These are phyloP conservation scores for Festucalex cinctus DNA, from an alignment of 2,113 vertebrate species.

Conservation along the genomic window DNA sequence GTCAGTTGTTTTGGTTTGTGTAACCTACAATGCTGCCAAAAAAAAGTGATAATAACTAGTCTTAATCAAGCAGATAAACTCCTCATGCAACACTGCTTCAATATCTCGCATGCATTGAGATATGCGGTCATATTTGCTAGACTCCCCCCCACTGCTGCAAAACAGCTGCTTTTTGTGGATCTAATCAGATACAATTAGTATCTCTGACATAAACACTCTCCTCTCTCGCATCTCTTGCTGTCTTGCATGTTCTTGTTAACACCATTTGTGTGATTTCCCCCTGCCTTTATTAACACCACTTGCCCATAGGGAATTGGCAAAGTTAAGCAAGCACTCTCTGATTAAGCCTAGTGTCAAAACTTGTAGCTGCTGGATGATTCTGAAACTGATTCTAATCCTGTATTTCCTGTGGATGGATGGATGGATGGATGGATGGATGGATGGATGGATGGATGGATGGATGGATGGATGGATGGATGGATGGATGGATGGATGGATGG, in stretches of 20 bases:
- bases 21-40: not conserved
- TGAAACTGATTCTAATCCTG: conserved; percentile 60
- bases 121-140: conserved; percentile 2
- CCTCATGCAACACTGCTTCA: not conserved
- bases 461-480: no score
- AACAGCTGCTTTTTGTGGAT: conserved; percentile 48
- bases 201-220: conserved; percentile 32
- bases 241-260: conserved; percentile 15
- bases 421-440: no score
- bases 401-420: no score
- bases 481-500: no score
- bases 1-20: not conserved
- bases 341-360: conserved; percentile 68
- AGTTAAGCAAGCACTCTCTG: conserved; percentile 62
- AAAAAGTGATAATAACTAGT: conserved; percentile 26
- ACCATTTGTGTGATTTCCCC: conserved; percentile 24
- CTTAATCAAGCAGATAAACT: conserved; percentile 19
- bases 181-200: conserved; percentile 44
- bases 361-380: conserved; percentile 59
- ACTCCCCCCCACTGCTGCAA: conserved; percentile 29
- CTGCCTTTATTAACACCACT: conserved; percentile 41
- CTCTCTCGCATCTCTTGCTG: conserved; percentile 15
- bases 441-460: no score
- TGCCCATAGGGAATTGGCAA: conserved; percentile 52
- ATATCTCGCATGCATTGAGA: conserved; percentile 3